Evolutionary conservation across 1,140 invertebrate species (phyloP).

Genomic region (Helicoverpa armigera): DNA sequence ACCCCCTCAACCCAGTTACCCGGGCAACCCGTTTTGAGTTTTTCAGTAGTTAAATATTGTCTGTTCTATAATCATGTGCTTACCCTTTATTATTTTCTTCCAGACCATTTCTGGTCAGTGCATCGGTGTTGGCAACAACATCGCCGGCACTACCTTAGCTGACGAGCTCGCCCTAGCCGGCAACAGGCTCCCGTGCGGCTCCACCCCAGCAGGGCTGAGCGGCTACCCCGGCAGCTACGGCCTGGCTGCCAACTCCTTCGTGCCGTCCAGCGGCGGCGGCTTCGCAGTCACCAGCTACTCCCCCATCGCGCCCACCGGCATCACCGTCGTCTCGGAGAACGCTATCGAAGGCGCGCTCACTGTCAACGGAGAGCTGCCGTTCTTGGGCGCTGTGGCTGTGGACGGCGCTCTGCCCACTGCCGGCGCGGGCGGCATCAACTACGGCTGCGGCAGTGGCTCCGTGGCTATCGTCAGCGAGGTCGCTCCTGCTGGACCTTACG

Average conservation of each 20-base stretch:
- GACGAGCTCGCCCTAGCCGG: constrained; percentile 27
- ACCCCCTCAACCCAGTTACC: too few species aligned
- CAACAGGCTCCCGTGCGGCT: constrained; percentile 5
- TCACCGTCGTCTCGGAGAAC: constrained; percentile 59
- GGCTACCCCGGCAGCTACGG: not conserved
- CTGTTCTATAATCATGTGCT: not conserved
- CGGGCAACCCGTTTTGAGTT: too few species aligned
- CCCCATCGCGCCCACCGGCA: constrained; percentile 58
- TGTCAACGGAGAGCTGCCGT: constrained; percentile 63
- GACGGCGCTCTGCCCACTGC: constrained; percentile 66
- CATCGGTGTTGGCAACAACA: constrained; percentile 14
- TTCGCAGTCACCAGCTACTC: constrained; percentile 59
- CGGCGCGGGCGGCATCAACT: constrained; percentile 62
- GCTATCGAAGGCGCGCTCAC: constrained; percentile 61
- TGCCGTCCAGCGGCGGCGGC: constrained; percentile 54
- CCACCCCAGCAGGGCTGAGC: not conserved
- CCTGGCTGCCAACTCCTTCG: constrained; percentile 20
- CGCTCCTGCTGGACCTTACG: constrained; percentile 16
- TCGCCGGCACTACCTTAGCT: constrained; percentile 16
- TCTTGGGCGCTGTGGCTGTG: constrained; percentile 65
- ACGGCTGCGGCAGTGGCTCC: constrained; percentile 50
- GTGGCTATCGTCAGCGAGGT: constrained; percentile 47
- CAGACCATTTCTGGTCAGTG: constrained; percentile 33
- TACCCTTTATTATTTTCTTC: not conserved
- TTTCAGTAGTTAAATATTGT: not conserved